A percentile compares a stretch with the other conserved stretches of the same genome.
phyloP scores from a whole-genome alignment of 1,140 invertebrate species.

The Drosophila pseudoobscura region DNA sequence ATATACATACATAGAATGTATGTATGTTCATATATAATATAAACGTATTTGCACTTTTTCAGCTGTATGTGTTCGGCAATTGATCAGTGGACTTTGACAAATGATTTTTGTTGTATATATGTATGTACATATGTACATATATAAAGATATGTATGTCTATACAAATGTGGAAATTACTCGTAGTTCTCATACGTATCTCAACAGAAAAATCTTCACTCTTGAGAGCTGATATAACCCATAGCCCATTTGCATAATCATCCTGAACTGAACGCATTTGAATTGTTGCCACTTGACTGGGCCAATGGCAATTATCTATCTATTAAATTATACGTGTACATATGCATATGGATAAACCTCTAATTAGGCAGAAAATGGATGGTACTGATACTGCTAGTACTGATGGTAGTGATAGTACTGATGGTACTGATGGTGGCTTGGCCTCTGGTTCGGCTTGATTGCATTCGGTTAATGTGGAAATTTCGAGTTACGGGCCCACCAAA shows the following conservation, averaged over 20 bases:
- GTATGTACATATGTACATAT: too few species aligned
- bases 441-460: slow-evolving; percentile 45
- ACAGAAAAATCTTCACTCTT: slow-evolving; percentile 9
- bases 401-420: too few species aligned
- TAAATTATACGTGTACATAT: slow-evolving; percentile 1
- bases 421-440: slow-evolving; percentile 13
- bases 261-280: slow-evolving; percentile 40
- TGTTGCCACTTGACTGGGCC: slow-evolving; percentile 48
- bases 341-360: slow-evolving; percentile 43
- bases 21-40: neutral
- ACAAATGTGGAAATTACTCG: neutral
- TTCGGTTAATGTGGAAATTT: slow-evolving; percentile 2
- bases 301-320: slow-evolving; percentile 40
- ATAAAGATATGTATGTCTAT: too few species aligned
- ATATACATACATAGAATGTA: neutral
- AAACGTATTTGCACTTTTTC: neutral
- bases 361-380: slow-evolving; percentile 47
- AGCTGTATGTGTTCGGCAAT: neutral
- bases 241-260: slow-evolving; percentile 30
- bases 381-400: neutral
- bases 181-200: slow-evolving; percentile 5
- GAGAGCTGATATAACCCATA: neutral
- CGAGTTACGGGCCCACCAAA: slow-evolving; percentile 3
- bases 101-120: slow-evolving; percentile 2
- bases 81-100: slow-evolving; percentile 14